Evolutionary conservation across 1,140 invertebrate genomes (phyloP).

Genomic region (Phortica variegata): DNA sequence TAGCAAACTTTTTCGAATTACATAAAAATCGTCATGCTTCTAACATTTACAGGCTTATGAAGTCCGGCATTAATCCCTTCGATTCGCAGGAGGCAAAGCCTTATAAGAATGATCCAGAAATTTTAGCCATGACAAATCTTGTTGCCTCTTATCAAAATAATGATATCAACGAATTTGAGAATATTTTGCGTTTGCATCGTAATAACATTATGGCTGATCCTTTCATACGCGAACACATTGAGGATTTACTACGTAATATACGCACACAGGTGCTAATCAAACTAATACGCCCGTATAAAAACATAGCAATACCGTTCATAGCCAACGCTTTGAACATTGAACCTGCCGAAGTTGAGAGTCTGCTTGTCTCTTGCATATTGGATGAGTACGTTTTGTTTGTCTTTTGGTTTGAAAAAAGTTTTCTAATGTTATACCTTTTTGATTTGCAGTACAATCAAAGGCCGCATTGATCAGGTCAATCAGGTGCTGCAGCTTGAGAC

Average conservation of each 20-base stretch:
- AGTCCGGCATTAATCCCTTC: conserved; percentile 99
- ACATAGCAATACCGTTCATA: conserved; percentile 98
- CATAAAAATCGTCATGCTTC: background rate
- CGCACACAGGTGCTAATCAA: conserved; percentile 98
- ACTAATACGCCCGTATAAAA: conserved; percentile 96
- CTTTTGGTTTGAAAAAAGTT: no score
- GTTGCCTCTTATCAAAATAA: conserved; percentile 99
- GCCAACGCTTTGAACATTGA: conserved; percentile 97
- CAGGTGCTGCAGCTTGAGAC: conserved; percentile 89
- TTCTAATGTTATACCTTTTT: conserved; percentile 4
- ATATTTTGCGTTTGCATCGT: conserved; percentile 91
- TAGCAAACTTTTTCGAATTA: background rate
- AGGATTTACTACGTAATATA: conserved; percentile 96
- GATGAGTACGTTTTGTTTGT: conserved; percentile 72
- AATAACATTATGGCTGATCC: conserved; percentile 99
- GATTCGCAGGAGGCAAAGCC: conserved; percentile 99
- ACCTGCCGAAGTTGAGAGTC: conserved; percentile 91
- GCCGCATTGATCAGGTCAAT: conserved; percentile 96
- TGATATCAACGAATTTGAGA: conserved; percentile 98
- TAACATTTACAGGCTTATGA: conserved; percentile 79
- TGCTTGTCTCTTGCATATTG: conserved; percentile 98
- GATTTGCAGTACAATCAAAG: conserved; percentile 81
- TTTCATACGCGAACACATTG: conserved; percentile 98
- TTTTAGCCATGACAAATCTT: conserved; percentile 98
- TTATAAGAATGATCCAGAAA: conserved; percentile 99